These are phyloP conservation scores for Montifringilla adamsi DNA, from an alignment of 2,113 vertebrate genomes.

Conservation along the genomic window DNA sequence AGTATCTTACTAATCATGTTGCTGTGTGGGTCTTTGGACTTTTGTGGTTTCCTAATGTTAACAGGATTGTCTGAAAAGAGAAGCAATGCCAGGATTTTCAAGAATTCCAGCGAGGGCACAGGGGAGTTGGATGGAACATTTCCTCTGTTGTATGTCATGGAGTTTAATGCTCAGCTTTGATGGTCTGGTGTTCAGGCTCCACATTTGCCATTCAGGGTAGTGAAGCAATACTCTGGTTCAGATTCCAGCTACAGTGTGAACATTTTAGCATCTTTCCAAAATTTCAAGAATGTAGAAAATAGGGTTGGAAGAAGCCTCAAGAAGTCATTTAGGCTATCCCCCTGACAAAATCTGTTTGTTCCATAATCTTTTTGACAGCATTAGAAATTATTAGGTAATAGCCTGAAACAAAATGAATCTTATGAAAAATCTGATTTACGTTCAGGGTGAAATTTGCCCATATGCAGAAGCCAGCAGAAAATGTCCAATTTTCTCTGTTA, in stretches of 20 bases:
- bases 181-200: neutral
- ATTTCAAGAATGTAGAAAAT: neutral
- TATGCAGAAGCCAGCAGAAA: neutral
- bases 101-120: neutral
- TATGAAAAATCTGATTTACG: neutral
- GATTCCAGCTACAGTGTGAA: neutral
- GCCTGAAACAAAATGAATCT: neutral
- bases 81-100: conserved; percentile 29
- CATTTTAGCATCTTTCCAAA: neutral
- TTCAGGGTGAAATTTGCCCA: neutral
- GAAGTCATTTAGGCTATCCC: neutral
- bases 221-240: neutral
- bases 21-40: neutral
- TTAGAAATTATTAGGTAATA: neutral
- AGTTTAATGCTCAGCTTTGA: neutral
- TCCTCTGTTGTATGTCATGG: neutral
- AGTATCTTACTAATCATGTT: neutral
- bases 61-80: neutral
- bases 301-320: neutral
- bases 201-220: neutral
- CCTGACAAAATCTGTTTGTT: neutral
- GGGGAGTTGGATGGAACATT: neutral
- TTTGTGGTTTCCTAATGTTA: neutral
- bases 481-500: neutral
- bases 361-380: neutral